Percentiles rank a stretch among this genome's conserved stretches.
Conservation (phyloP, 2,888 invertebrate species). For the Limnephilus lunatus region DNA sequence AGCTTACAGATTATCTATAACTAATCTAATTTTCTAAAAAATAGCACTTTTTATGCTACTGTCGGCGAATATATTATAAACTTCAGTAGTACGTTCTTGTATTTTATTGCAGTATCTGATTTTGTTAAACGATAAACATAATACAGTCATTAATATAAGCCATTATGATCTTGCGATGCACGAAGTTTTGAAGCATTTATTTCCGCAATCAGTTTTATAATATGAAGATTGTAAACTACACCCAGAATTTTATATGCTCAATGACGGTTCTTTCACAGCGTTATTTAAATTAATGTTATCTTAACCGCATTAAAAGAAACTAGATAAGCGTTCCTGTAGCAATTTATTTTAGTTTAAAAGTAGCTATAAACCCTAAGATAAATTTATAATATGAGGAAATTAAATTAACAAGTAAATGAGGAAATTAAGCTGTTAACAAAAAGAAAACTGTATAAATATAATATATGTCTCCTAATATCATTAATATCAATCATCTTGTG, state of each 20-base stretch:
- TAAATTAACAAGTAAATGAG: too few relatives aligned
- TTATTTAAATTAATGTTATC: neutral
- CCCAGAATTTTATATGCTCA: neutral
- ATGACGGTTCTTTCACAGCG: neutral
- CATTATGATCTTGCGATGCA: neutral
- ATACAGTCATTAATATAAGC: neutral
- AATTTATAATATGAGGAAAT: too few relatives aligned
- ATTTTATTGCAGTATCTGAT: neutral
- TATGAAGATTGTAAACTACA: neutral
- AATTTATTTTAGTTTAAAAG: too few relatives aligned
- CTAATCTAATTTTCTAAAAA: neutral
- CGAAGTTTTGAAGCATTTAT: neutral
- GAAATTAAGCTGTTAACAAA: too few relatives aligned
- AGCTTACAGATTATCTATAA: neutral
- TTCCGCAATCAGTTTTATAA: constrained; percentile 2
- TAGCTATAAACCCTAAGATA: too few relatives aligned
- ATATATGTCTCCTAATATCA: too few relatives aligned
- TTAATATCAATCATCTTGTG: too few relatives aligned
- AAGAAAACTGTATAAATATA: too few relatives aligned
- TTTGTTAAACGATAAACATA: neutral
- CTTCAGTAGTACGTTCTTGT: neutral
- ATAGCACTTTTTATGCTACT: neutral
- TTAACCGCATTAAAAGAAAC: neutral
- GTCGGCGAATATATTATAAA: neutral
- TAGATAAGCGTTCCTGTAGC: neutral